Evolutionary conservation across 2,888 invertebrate genomes (phyloP), one percentile per base, ranked within the genome.

Genomic region (Notodonta ziczac): DNA sequence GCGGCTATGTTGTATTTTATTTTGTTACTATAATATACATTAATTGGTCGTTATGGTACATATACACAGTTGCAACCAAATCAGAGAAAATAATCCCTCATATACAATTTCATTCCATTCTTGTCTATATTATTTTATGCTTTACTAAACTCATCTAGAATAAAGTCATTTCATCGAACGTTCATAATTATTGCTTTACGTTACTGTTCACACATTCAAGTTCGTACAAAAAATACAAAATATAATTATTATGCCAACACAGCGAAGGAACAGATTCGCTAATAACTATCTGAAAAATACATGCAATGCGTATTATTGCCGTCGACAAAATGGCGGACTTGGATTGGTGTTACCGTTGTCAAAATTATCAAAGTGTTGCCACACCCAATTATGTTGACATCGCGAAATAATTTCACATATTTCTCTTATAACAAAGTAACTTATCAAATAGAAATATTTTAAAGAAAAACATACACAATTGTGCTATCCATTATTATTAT

Each of bases 401-500:
- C 61, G 67, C 60, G 35, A 32, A 52, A 24, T 53, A 16, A 50
- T 55, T 59, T 61, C 60, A 69, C 63, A 53, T 57, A 55, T 62
- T 62, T 61, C 63, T 69, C 76, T 72, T 77, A 78, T 64, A 58
- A 75, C 69, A 70, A 73, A 74, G 70, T 73, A 77, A 80, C 78
- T 72, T 73, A 76, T 66, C 55, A 63, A 70, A 73, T 73, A 74
- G 24, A 61, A 42, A 59, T 60, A 59, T 71, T 71, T 72, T 65
- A 64, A 69, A 67, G 66, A 61, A 58, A 67, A 74, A 67, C 69
- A 68, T 72, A 75, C 70, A 75, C 74, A 74, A 82, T 81, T 82
- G 83, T 82, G 83, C 80, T 81, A 81, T 67, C 66, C 59, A 61
- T 72, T 76, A 70, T 68, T 76, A 70, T 68, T 62, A 72, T 76